Evolutionary conservation across 2,797 vertebrate genomes (phyloP).

Genomic region (Sebastes goodei): DNA sequence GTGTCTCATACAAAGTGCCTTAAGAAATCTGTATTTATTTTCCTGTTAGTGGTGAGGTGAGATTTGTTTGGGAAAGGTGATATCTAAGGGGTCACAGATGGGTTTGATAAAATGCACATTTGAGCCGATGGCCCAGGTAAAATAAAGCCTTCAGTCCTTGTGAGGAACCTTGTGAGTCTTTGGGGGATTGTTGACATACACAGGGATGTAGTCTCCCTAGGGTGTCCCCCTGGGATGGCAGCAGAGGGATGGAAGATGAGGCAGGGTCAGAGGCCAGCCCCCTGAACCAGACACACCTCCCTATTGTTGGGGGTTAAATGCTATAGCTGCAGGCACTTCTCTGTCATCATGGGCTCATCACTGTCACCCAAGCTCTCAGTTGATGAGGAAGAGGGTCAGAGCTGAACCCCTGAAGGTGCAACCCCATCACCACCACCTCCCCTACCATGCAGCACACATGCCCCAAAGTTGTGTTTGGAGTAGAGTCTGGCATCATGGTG

Average conservation of each 20-base stretch:
- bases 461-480: background rate
- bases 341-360: slow-evolving; percentile 78
- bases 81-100: slow-evolving; percentile 19
- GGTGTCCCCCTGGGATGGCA: slow-evolving; percentile 46
- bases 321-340: slow-evolving; percentile 63
- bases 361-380: slow-evolving; percentile 64
- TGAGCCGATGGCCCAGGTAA: slow-evolving; percentile 25
- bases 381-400: slow-evolving; percentile 54
- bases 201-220: slow-evolving; percentile 37
- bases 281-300: slow-evolving; percentile 47
- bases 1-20: no score
- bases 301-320: slow-evolving; percentile 63
- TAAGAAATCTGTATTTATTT: no score
- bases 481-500: background rate
- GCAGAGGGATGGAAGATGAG: slow-evolving; percentile 55
- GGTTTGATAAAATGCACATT: slow-evolving; percentile 31
- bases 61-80: background rate
- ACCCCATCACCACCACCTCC: background rate
- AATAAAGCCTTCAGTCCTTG: background rate
- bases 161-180: slow-evolving; percentile 8
- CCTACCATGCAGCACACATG: background rate
- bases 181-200: slow-evolving; percentile 40
- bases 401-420: slow-evolving; percentile 29
- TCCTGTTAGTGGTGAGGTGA: no score
- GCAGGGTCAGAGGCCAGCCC: slow-evolving; percentile 71